These are phyloP conservation scores for Holotrichia oblita DNA, from an alignment of 1,140 invertebrate species.

Conservation along the genomic window DNA sequence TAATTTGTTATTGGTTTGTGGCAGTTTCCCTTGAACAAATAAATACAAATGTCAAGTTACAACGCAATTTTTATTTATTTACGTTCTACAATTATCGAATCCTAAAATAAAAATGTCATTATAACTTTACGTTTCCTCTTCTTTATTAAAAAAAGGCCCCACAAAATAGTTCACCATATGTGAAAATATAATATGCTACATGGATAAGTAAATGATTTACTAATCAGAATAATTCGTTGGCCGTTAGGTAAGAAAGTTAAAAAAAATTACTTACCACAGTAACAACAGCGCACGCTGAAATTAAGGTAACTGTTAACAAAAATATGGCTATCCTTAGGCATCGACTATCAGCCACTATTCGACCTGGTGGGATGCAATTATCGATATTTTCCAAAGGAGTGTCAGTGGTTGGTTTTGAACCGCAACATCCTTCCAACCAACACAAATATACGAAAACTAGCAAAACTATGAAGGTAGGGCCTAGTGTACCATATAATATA, in stretches of 20 bases:
- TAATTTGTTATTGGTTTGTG: too few relatives aligned
- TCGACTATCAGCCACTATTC: conserved; percentile 72
- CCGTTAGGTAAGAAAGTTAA: too few relatives aligned
- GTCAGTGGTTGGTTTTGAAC: conserved; percentile 58
- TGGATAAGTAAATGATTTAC: neutral
- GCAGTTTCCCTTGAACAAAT: too few relatives aligned
- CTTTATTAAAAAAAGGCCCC: too few relatives aligned
- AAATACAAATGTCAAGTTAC: too few relatives aligned
- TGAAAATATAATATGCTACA: too few relatives aligned
- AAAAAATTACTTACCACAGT: conserved; percentile 73
- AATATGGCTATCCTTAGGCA: conserved; percentile 75
- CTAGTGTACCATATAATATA: conserved; percentile 71
- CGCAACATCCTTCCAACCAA: conserved; percentile 65
- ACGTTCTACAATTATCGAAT: too few relatives aligned
- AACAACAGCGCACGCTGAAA: conserved; percentile 74
- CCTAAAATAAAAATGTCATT: too few relatives aligned
- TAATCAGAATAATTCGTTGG: neutral
- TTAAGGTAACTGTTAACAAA: conserved; percentile 70
- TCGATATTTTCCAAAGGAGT: conserved; percentile 62
- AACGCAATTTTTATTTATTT: too few relatives aligned
- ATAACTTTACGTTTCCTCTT: too few relatives aligned
- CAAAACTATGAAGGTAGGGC: conserved; percentile 71
- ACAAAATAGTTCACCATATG: too few relatives aligned
- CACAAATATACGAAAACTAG: conserved; percentile 70
- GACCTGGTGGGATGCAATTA: conserved; percentile 64